phyloP scores from a whole-genome alignment of 2,888 invertebrate species.

The Eucera pruinosa region DNA sequence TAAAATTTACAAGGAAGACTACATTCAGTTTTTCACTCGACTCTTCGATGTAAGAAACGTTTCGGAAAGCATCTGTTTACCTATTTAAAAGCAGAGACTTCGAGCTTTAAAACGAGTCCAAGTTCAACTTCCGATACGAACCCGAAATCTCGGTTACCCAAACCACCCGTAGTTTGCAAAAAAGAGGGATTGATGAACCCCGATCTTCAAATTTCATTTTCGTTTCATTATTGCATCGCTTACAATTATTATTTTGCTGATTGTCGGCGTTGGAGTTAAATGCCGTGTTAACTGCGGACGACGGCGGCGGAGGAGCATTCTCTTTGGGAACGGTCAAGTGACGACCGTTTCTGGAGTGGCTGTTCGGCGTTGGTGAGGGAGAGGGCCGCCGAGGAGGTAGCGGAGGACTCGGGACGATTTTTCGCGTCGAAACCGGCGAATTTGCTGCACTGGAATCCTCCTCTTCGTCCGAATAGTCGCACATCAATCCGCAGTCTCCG shows the following conservation, averaged over 20 bases:
- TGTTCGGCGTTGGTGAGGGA: slow-evolving; percentile 80
- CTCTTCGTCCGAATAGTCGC: slow-evolving; percentile 81
- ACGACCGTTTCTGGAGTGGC: slow-evolving; percentile 77
- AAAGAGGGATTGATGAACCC: too few species aligned
- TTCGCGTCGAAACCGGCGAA: slow-evolving; percentile 79
- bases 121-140: too few species aligned
- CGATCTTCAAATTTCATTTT: too few species aligned
- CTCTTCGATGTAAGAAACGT: too few species aligned
- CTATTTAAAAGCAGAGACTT: too few species aligned
- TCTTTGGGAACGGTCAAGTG: slow-evolving; percentile 84
- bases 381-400: slow-evolving; percentile 88
- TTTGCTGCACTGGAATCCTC: slow-evolving; percentile 82
- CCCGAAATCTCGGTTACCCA: too few species aligned
- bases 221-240: too few species aligned
- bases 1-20: too few species aligned
- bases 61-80: too few species aligned
- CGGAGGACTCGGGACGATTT: slow-evolving; percentile 85
- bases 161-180: too few species aligned
- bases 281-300: slow-evolving; percentile 78
- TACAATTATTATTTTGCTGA: slow-evolving; percentile 81
- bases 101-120: too few species aligned
- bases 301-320: slow-evolving; percentile 81
- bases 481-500: slow-evolving; percentile 80
- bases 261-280: slow-evolving; percentile 75
- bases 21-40: too few species aligned